Evolutionary conservation across 2,797 vertebrate genomes (phyloP).

Genomic region (Acanthis flammea): DNA sequence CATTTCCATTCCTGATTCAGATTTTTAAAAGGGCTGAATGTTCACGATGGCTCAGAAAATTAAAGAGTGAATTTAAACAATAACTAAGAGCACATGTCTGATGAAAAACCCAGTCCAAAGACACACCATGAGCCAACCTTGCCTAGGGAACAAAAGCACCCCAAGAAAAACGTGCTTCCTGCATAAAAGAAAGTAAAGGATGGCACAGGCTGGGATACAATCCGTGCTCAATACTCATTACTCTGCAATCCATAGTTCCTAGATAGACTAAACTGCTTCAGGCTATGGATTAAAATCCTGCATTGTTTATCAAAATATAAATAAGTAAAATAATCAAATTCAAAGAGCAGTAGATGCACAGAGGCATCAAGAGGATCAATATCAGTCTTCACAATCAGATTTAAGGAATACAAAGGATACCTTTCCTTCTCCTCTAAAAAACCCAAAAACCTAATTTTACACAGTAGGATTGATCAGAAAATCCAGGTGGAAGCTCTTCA

Average conservation of each 20-base stretch:
- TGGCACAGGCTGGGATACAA: neutral
- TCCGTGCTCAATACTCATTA: neutral
- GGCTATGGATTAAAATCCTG: neutral
- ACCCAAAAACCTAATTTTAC: neutral
- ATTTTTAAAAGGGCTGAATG: neutral
- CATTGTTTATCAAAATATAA: neutral
- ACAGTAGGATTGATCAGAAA: neutral
- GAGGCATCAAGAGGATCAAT: neutral
- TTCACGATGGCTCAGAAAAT: neutral
- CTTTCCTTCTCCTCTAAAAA: neutral
- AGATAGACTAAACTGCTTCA: neutral
- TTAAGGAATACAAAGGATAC: neutral
- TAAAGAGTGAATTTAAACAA: neutral
- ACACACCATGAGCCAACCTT: neutral
- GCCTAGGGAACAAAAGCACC: neutral
- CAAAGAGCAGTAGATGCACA: neutral
- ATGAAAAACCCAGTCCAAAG: neutral
- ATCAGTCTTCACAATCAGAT: neutral
- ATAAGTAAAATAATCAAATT: neutral
- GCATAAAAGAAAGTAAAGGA: neutral
- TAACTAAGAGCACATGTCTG: neutral
- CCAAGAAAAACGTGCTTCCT: neutral
- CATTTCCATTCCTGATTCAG: neutral
- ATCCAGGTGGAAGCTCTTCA: neutral
- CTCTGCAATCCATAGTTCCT: neutral